Percentiles rank a stretch among this genome's conserved stretches.
These are phyloP conservation scores for Acromyrmex echinatior DNA, from an alignment of 1,140 invertebrate genomes.

Conservation along the genomic window DNA sequence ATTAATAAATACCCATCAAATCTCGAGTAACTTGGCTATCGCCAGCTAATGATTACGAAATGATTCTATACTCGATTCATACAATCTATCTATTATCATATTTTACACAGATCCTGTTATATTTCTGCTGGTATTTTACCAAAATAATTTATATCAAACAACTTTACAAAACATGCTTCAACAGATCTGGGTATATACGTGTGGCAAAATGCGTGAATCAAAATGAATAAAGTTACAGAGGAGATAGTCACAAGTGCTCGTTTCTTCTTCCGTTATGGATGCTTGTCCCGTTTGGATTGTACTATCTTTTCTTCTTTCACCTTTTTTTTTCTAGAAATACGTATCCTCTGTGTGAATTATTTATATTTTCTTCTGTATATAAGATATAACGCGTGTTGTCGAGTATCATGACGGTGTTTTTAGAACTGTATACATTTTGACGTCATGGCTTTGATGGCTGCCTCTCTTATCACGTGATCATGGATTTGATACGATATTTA, in stretches of 20 bases:
- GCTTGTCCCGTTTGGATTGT: not conserved
- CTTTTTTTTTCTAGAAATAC: not conserved
- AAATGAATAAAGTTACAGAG: not conserved
- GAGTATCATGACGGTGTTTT: not conserved
- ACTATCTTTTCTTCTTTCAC: not conserved
- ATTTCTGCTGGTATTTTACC: not conserved
- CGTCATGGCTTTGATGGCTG: no score
- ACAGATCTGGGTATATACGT: not conserved
- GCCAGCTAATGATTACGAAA: not conserved
- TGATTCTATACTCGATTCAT: not conserved
- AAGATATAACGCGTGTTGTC: not conserved
- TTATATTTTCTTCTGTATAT: not conserved
- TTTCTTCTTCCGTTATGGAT: not conserved
- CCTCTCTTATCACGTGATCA: no score
- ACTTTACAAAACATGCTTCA: not conserved
- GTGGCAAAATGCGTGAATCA: not conserved
- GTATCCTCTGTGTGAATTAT: not conserved
- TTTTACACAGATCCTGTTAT: not conserved
- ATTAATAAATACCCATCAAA: no score
- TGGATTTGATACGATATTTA: no score
- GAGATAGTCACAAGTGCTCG: not conserved
- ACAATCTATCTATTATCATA: not conserved
- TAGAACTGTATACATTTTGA: no score
- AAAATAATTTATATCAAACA: not conserved
- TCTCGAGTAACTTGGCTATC: no score